Percentiles rank a stretch among this genome's conserved stretches.
phyloP scores from a whole-genome alignment of 2,888 invertebrate genomes.

The Andrena fulva region DNA sequence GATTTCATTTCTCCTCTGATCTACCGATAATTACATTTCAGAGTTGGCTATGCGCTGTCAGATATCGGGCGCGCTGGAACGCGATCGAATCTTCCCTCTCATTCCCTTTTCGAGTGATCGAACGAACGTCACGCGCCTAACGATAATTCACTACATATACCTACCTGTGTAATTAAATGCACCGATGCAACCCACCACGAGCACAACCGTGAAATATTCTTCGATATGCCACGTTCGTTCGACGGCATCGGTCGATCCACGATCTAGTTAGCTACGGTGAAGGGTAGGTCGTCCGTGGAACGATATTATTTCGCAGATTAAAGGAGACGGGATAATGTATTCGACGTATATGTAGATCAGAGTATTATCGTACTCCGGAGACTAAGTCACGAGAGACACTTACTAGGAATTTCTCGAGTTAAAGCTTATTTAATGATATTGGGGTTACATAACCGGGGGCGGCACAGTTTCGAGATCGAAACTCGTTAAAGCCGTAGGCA shows the following conservation, averaged over 20 bases:
- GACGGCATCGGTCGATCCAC: neutral
- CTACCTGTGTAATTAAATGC: neutral
- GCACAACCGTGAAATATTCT: neutral
- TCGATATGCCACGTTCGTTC: neutral
- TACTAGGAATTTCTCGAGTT: conserved; percentile 22
- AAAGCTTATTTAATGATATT: conserved; percentile 36
- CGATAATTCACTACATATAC: neutral
- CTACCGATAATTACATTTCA: conserved; percentile 21
- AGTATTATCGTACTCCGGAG: conserved; percentile 30
- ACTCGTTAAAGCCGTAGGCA: conserved; percentile 25
- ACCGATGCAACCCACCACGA: neutral
- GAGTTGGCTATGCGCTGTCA: conserved; percentile 1
- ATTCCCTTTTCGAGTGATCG: neutral
- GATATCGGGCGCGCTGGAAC: neutral
- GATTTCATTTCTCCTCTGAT: neutral
- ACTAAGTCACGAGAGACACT: conserved; percentile 9
- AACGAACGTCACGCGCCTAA: conserved; percentile 3
- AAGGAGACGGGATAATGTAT: conserved; percentile 15
- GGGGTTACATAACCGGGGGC: conserved; percentile 15
- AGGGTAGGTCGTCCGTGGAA: neutral
- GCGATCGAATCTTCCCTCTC: conserved; percentile 4
- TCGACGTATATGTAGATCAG: conserved; percentile 1
- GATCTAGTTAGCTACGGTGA: neutral
- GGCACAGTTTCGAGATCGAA: conserved; percentile 30
- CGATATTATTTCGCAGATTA: conserved; percentile 7